phyloP scores from a whole-genome alignment of 1,140 invertebrate genomes.

The Trichogramma pretiosum region DNA sequence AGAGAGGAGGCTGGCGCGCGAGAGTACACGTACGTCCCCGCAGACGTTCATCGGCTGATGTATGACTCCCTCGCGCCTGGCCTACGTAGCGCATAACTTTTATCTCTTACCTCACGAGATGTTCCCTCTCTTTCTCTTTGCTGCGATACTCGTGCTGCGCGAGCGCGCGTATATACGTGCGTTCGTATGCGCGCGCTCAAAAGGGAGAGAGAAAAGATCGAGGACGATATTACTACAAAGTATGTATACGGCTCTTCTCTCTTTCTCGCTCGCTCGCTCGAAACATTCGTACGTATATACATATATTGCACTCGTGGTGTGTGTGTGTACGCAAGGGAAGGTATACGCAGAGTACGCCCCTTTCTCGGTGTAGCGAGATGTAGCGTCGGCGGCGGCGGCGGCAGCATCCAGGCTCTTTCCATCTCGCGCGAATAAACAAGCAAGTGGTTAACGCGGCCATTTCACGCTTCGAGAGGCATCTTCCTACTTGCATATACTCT shows the following conservation, averaged over 20 bases:
- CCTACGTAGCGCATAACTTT: constrained; percentile 44
- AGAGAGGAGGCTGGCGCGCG: constrained; percentile 11
- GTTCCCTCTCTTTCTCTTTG: constrained; percentile 2
- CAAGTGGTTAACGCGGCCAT: constrained; percentile 23
- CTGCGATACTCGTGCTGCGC: not conserved
- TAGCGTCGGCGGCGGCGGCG: too few species aligned
- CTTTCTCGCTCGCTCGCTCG: too few species aligned
- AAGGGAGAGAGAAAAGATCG: constrained; percentile 22
- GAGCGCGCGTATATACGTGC: not conserved
- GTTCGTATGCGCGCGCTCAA: not conserved
- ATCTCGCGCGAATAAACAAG: constrained; percentile 11
- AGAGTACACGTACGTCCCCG: constrained; percentile 35
- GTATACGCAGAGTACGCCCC: constrained; percentile 4
- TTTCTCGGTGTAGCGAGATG: too few species aligned
- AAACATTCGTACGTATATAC: too few species aligned
- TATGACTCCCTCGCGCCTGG: constrained; percentile 46
- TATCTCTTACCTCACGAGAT: constrained; percentile 42
- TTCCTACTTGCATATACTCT: too few species aligned
- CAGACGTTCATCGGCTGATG: constrained; percentile 41
- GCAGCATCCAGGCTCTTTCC: too few species aligned
- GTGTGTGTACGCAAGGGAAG: constrained; percentile 17
- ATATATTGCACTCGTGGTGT: too few species aligned
- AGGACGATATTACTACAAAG: constrained; percentile 21
- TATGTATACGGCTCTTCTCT: too few species aligned
- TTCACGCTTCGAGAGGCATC: constrained; percentile 20